phyloP scores from a whole-genome alignment of 2,797 vertebrate species.

The Scolopax bukidnonensis region DNA sequence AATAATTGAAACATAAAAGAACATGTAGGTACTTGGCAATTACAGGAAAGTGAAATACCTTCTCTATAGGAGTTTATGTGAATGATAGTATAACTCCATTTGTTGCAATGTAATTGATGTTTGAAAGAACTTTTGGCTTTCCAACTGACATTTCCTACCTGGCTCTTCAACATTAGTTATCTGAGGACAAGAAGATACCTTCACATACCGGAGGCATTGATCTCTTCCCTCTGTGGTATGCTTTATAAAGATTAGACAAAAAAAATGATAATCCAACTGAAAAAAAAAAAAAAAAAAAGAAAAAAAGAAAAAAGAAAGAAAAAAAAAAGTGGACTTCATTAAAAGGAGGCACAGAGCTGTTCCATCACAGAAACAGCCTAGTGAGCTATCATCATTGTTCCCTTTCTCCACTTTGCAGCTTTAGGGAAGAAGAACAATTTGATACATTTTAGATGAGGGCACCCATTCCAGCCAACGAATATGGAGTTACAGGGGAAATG shows the following conservation, averaged over 20 bases:
- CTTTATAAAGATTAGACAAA: background rate
- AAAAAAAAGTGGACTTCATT: background rate
- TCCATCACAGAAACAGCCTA: background rate
- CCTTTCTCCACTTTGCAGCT: background rate
- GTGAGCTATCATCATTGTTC: rapidly evolving
- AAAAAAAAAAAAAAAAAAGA: background rate
- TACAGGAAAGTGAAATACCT: background rate
- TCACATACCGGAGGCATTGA: background rate
- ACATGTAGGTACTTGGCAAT: background rate
- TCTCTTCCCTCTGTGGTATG: background rate
- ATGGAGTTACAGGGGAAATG: background rate
- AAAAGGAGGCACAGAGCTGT: background rate
- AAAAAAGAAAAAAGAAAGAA: background rate
- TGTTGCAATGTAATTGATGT: background rate
- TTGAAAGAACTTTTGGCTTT: background rate
- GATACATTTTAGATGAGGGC: background rate
- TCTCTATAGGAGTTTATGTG: background rate
- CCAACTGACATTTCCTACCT: background rate
- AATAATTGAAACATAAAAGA: background rate
- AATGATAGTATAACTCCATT: background rate
- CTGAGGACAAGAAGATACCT: background rate
- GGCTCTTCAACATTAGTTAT: background rate
- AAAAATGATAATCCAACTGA: background rate
- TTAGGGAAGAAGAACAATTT: background rate
- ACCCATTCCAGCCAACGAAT: background rate